A percentile compares a stretch with the other conserved stretches of the same genome.
These are phyloP conservation scores for Euplexia lucipara DNA, from an alignment of 2,888 invertebrate genomes.

Conservation along the genomic window DNA sequence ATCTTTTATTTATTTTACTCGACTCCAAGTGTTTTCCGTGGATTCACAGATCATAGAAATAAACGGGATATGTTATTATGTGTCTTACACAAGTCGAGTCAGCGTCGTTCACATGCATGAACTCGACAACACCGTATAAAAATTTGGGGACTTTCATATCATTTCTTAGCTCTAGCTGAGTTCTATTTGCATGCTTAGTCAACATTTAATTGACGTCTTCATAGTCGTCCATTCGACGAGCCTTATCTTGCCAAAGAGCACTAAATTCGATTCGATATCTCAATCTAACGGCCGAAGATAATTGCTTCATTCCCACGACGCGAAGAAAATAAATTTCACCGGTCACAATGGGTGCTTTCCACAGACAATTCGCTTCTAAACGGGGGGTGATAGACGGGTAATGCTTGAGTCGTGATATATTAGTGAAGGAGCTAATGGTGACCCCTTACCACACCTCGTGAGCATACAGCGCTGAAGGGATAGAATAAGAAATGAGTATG, in stretches of 20 bases:
- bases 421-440: conserved; percentile 79
- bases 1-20: conserved; percentile 87
- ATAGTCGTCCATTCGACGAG: conserved; percentile 49
- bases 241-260: conserved; percentile 71
- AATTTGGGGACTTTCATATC: conserved; percentile 10
- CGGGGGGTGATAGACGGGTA: conserved; percentile 82
- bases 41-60: conserved; percentile 76
- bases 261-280: conserved; percentile 79
- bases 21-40: conserved; percentile 78
- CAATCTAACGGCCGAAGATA: conserved; percentile 78
- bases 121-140: conserved; percentile 5
- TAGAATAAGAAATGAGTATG: too few species aligned
- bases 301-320: conserved; percentile 85
- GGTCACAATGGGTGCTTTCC: conserved; percentile 85
- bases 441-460: conserved; percentile 77
- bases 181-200: conserved; percentile 26
- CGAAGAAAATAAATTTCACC: conserved; percentile 84
- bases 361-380: conserved; percentile 82
- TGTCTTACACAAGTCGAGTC: conserved; percentile 61
- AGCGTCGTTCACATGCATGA: conserved; percentile 17
- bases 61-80: conserved; percentile 64
- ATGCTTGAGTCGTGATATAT: conserved; percentile 85
- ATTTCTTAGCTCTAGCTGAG: conserved; percentile 14
- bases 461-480: conserved; percentile 61
- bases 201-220: conserved; percentile 54